Evolutionary conservation across 2,888 invertebrate genomes (phyloP).

Genomic region (Pyrochroa serraticornis): DNA sequence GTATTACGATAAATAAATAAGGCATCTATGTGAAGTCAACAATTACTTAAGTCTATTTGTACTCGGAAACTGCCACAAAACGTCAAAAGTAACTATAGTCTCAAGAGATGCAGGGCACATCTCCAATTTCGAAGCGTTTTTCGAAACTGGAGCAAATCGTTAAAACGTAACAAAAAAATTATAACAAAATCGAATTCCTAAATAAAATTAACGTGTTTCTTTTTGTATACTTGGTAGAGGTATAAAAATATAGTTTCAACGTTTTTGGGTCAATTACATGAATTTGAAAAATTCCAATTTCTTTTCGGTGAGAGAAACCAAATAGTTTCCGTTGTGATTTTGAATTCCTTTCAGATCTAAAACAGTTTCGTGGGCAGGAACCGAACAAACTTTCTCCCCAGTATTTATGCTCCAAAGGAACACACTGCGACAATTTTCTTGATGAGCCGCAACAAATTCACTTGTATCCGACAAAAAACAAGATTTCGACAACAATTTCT

Average conservation of each 20-base stretch:
- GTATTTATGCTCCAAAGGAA: conserved; percentile 68
- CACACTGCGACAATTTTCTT: conserved; percentile 72
- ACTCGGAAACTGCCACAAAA: not conserved
- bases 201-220: not conserved
- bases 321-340: conserved; percentile 60
- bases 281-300: conserved; percentile 70
- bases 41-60: conserved; percentile 2
- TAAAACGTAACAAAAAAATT: not conserved
- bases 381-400: conserved; percentile 59
- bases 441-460: conserved; percentile 73
- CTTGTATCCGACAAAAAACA: conserved; percentile 65
- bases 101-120: no score
- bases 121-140: not conserved
- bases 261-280: conserved; percentile 5
- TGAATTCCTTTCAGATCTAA: conserved; percentile 71
- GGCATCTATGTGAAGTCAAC: conserved; percentile 9
- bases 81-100: no score
- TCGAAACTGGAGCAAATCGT: not conserved
- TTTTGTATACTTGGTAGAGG: no score
- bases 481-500: conserved; percentile 70
- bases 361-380: conserved; percentile 70
- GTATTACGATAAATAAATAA: conserved; percentile 2
- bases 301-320: conserved; percentile 71
- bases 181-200: not conserved
- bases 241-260: not conserved